phyloP scores from a whole-genome alignment of 2,113 vertebrate genomes.

The Leptobrachium leishanense region DNA sequence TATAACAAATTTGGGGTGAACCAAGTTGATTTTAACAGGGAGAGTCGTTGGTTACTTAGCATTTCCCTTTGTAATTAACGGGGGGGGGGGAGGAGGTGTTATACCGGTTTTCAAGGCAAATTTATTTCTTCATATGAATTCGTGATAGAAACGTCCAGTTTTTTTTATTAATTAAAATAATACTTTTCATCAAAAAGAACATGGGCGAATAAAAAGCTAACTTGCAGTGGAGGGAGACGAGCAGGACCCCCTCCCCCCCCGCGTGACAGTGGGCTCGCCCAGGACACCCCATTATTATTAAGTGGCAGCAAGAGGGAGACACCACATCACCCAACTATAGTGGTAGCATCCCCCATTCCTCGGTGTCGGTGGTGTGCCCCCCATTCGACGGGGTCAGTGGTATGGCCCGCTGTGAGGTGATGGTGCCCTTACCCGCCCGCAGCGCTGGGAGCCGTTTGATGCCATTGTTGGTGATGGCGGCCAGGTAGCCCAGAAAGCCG shows the following conservation, averaged over 20 bases:
- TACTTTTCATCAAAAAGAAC: no score
- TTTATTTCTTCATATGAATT: no score
- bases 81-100: background rate
- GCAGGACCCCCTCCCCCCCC: no score
- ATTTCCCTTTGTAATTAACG: background rate
- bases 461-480: conserved; percentile 68
- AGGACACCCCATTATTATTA: background rate
- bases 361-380: no score
- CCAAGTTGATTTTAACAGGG: no score
- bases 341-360: background rate
- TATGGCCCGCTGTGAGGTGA: background rate
- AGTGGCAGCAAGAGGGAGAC: background rate
- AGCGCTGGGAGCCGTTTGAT: conserved; percentile 66
- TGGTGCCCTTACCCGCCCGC: conserved; percentile 62
- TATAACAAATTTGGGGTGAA: no score
- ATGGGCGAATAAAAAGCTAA: no score
- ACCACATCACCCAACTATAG: background rate
- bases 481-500: conserved; percentile 58
- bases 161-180: background rate
- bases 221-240: background rate
- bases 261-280: background rate
- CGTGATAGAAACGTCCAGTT: background rate
- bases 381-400: background rate
- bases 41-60: no score
- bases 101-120: no score